phyloP scores from a whole-genome alignment of 2,888 invertebrate species.

The Cheilosia scutellata region DNA sequence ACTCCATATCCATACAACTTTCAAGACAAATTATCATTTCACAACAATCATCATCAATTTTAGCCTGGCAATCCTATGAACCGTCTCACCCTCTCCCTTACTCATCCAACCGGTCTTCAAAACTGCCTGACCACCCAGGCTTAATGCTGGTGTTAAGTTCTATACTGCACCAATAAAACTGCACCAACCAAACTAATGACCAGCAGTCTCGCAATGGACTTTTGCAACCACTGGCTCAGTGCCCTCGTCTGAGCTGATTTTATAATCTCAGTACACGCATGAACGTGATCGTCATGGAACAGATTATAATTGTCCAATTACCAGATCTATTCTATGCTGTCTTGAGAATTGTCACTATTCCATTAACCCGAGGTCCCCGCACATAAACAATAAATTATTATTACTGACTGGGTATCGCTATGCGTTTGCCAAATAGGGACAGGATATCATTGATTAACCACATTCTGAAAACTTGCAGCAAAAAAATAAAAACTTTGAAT shows the following conservation, averaged over 20 bases:
- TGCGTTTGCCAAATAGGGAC: conserved; percentile 57
- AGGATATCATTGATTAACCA: conserved; percentile 46
- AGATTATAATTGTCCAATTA: conserved; percentile 68
- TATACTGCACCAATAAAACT: conserved; percentile 69
- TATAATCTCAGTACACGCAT: conserved; percentile 49
- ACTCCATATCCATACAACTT: conserved; percentile 44
- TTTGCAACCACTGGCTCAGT: neutral
- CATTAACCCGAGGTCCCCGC: conserved; percentile 1
- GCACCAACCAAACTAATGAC: conserved; percentile 54
- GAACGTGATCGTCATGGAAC: conserved; percentile 19
- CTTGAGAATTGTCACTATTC: conserved; percentile 46
- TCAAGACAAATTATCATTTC: conserved; percentile 2
- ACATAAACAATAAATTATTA: conserved; percentile 49
- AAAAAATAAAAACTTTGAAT: conserved; percentile 33
- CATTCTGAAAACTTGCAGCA: conserved; percentile 5
- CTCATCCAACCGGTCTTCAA: conserved; percentile 13
- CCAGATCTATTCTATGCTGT: conserved; percentile 26
- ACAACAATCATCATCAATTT: conserved; percentile 38
- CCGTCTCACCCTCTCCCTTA: neutral
- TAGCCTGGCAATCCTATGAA: neutral
- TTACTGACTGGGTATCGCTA: conserved; percentile 39
- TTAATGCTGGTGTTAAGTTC: conserved; percentile 60
- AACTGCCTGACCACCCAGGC: conserved; percentile 54
- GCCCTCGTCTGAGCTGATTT: conserved; percentile 11
- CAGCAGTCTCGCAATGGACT: conserved; percentile 23